Conservation (phyloP, 2,888 invertebrate species). For the Acanthosepion lycidas region DNA sequence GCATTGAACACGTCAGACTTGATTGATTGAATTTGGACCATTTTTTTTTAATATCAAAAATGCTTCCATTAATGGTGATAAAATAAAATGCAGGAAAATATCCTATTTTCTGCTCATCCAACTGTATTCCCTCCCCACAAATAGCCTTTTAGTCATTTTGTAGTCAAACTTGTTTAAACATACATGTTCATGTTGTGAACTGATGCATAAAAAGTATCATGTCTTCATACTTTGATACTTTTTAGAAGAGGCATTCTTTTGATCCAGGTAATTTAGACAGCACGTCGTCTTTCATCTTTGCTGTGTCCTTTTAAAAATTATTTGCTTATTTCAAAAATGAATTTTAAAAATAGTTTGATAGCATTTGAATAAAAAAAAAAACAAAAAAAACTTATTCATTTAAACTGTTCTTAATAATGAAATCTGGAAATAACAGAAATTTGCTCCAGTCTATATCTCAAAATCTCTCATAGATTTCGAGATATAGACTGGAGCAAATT, state of each 20-base stretch:
- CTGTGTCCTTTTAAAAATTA: background rate
- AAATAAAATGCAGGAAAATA: background rate
- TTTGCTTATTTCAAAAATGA: background rate
- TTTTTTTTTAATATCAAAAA: background rate
- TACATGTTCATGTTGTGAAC: background rate
- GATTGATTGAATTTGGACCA: background rate
- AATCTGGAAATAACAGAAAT: background rate
- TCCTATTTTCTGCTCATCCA: background rate
- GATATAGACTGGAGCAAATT: too few relatives aligned
- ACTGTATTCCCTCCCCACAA: background rate
- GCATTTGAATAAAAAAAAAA: background rate
- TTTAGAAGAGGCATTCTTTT: background rate
- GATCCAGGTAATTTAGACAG: background rate
- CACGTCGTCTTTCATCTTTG: background rate
- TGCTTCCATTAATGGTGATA: background rate
- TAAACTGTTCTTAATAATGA: background rate
- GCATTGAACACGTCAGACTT: background rate
- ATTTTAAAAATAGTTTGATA: background rate
- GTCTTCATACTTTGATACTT: background rate
- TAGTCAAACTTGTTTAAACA: background rate
- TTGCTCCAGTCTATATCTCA: too few relatives aligned
- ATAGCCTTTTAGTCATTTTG: background rate
- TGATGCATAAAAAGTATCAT: background rate
- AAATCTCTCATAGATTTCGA: too few relatives aligned
- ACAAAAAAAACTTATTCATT: background rate